Percentiles rank a stretch among this genome's conserved stretches.
phyloP scores from a whole-genome alignment of 2,113 vertebrate species.

The Oncorhynchus mykiss region DNA sequence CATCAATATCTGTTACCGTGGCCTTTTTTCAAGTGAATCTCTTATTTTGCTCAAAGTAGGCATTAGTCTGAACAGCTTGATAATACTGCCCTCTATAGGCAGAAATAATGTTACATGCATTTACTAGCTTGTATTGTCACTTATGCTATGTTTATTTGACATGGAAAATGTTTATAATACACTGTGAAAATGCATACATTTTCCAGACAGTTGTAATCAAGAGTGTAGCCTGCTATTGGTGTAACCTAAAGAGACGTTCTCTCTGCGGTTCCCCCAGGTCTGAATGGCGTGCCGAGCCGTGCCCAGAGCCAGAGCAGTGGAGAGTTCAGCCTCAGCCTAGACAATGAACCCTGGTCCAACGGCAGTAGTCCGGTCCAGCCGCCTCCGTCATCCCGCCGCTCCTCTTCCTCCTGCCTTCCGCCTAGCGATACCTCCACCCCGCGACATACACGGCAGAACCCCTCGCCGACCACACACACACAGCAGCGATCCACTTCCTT shows the following conservation, averaged over 20 bases:
- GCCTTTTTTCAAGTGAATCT: slow-evolving; percentile 70
- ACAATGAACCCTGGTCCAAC: slow-evolving; percentile 87
- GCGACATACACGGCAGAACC: slow-evolving; percentile 28
- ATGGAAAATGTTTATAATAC: too few relatives aligned
- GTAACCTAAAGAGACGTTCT: not conserved
- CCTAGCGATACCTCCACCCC: slow-evolving; percentile 69
- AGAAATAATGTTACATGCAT: not conserved
- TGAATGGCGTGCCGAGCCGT: slow-evolving; percentile 79
- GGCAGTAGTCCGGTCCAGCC: slow-evolving; percentile 88
- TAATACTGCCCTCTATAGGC: slow-evolving; percentile 58
- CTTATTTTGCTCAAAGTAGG: slow-evolving; percentile 16
- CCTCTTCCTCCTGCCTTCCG: slow-evolving; percentile 72
- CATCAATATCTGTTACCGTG: slow-evolving; percentile 64
- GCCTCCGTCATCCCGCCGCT: slow-evolving; percentile 66
- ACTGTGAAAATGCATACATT: too few relatives aligned
- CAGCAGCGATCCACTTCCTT: too few relatives aligned
- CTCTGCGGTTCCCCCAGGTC: slow-evolving; percentile 52
- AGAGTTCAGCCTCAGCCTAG: slow-evolving; percentile 85
- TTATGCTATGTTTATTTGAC: too few relatives aligned
- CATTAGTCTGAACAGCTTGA: slow-evolving; percentile 2
- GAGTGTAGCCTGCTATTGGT: not conserved
- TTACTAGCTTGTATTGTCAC: too few relatives aligned
- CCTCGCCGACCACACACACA: slow-evolving; percentile 7
- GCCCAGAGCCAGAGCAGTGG: slow-evolving; percentile 93
- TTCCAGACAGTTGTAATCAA: not conserved